Percentiles rank a stretch among this genome's conserved stretches.
Evolutionary conservation across 2,888 invertebrate species (phyloP).

Genomic region (Cacoxenus indagator): DNA sequence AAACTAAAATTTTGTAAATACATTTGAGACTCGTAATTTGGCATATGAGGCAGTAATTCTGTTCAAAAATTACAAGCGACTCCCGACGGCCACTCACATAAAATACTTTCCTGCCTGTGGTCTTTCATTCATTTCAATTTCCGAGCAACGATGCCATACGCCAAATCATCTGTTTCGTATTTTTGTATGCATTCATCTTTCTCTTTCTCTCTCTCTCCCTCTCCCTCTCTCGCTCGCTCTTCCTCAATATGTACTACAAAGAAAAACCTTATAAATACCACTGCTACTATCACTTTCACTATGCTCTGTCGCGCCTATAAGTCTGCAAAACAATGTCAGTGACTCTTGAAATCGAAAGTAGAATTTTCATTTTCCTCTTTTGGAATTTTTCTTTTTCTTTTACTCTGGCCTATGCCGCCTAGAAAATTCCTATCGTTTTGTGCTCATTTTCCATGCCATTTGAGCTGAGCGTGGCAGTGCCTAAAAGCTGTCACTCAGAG

Average conservation of each 20-base stretch:
- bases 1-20: not conserved
- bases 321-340: constrained; percentile 41
- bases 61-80: not conserved
- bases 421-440: constrained; percentile 21
- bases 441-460: constrained; percentile 49
- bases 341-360: constrained; percentile 63
- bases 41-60: not conserved
- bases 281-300: constrained; percentile 14
- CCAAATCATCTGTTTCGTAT: constrained; percentile 49
- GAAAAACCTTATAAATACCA: not conserved
- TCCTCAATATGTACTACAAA: too few species aligned
- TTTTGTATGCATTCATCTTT: constrained; percentile 36
- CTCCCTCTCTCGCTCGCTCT: too few species aligned
- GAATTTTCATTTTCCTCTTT: not conserved
- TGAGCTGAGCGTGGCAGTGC: constrained; percentile 39
- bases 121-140: not conserved
- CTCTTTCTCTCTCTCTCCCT: not conserved
- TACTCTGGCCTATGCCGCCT: too few species aligned
- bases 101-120: not conserved
- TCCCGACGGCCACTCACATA: not conserved
- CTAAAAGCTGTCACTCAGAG: not conserved
- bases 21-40: constrained; percentile 6
- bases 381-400: not conserved
- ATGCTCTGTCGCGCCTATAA: constrained; percentile 15
- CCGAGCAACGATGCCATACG: not conserved